Percentiles rank a stretch among this genome's conserved stretches.
phyloP scores from a whole-genome alignment of 2,797 vertebrate genomes.

The Garrulus glandarius region DNA sequence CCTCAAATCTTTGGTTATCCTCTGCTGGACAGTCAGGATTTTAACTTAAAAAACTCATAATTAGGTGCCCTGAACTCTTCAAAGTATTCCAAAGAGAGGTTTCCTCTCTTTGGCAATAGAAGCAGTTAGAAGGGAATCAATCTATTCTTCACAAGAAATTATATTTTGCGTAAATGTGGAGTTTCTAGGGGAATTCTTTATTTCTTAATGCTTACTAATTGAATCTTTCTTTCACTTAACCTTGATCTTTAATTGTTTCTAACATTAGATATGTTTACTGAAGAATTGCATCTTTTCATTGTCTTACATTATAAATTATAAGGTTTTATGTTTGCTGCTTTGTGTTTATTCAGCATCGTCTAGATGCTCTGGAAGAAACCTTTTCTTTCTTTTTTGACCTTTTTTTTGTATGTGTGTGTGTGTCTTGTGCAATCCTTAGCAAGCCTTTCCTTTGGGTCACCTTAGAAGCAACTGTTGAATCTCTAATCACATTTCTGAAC shows the following conservation, averaged over 20 bases:
- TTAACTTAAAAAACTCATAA: background rate
- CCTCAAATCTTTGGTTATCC: background rate
- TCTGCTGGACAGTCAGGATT: constrained; percentile 15
- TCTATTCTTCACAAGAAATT: background rate
- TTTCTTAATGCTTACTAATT: background rate
- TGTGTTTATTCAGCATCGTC: background rate
- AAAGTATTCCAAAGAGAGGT: background rate
- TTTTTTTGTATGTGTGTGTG: background rate
- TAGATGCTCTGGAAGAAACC: background rate
- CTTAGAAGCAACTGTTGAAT: background rate
- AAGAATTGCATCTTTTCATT: background rate
- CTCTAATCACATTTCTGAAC: background rate
- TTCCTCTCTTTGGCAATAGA: background rate
- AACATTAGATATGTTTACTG: background rate
- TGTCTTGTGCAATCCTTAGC: background rate
- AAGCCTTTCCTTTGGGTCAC: background rate
- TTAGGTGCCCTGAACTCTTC: background rate
- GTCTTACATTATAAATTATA: background rate
- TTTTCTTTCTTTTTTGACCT: background rate
- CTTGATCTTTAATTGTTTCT: background rate
- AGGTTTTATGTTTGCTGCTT: background rate
- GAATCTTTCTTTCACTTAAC: background rate
- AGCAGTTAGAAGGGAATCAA: background rate
- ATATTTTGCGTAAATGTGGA: background rate
- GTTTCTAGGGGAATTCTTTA: background rate